Percentiles rank a stretch among this genome's conserved stretches.
Evolutionary conservation across 2,797 vertebrate genomes (phyloP).

Genomic region (Rhynchotus rufescens): DNA sequence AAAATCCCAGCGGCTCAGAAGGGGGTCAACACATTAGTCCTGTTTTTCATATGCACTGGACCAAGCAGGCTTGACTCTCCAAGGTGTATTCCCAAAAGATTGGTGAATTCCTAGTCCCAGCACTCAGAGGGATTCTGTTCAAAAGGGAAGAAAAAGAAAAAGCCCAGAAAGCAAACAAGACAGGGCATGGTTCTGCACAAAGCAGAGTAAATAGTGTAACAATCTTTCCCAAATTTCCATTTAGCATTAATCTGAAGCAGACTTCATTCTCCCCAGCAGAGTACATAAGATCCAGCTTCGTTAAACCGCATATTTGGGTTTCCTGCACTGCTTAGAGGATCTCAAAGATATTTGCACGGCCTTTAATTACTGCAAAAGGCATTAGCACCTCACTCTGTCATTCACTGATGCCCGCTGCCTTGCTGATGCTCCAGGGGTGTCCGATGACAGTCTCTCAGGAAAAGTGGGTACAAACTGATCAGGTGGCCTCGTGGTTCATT

Average conservation of each 20-base stretch:
- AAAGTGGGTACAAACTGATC: background rate
- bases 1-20: background rate
- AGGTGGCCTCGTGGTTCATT: background rate
- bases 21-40: background rate
- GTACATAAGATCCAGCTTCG: background rate
- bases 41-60: background rate
- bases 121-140: background rate
- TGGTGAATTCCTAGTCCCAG: background rate
- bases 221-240: background rate
- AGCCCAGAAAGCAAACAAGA: background rate
- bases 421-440: background rate
- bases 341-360: background rate
- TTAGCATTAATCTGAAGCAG: background rate
- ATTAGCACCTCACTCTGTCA: background rate
- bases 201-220: background rate
- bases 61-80: background rate
- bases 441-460: conserved; percentile 10
- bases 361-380: background rate
- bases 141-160: background rate
- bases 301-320: background rate
- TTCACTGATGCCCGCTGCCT: background rate
- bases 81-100: background rate
- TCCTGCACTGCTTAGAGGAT: background rate
- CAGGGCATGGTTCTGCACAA: background rate
- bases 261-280: background rate